Conservation (phyloP, 2,113 vertebrate species). For the Mungos mungo region DNA sequence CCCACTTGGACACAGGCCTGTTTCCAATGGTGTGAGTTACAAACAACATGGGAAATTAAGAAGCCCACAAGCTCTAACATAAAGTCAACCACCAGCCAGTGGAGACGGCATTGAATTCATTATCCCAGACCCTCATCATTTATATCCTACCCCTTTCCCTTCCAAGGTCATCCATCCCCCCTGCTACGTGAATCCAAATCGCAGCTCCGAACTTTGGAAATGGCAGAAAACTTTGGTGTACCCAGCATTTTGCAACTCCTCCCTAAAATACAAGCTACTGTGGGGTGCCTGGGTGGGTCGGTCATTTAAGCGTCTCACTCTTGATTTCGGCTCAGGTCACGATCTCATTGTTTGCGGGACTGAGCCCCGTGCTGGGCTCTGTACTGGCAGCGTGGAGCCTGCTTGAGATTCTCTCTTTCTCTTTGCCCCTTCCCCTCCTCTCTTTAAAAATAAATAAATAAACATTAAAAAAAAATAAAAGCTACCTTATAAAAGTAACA, state of each 20-base stretch:
- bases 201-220: neutral
- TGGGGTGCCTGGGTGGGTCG: neutral
- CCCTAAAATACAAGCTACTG: neutral
- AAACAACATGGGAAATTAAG: neutral
- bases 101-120: neutral
- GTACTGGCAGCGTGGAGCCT: too few species aligned
- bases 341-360: too few species aligned
- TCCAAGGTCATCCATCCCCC: neutral
- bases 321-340: too few species aligned
- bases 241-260: neutral
- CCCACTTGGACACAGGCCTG: neutral
- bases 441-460: too few species aligned
- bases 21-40: neutral
- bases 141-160: accelerated
- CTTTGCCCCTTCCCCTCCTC: too few species aligned
- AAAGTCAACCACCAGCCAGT: neutral
- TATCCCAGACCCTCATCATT: accelerated
- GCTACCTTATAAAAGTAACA: neutral
- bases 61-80: neutral
- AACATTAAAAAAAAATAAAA: neutral
- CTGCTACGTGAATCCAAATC: neutral
- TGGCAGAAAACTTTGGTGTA: neutral
- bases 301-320: too few species aligned
- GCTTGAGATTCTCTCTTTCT: too few species aligned
- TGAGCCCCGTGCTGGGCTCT: too few species aligned